Base-by-base conservation (phyloP, 2,113 vertebrate genomes). In the Galeopterus variegatus region DNA sequence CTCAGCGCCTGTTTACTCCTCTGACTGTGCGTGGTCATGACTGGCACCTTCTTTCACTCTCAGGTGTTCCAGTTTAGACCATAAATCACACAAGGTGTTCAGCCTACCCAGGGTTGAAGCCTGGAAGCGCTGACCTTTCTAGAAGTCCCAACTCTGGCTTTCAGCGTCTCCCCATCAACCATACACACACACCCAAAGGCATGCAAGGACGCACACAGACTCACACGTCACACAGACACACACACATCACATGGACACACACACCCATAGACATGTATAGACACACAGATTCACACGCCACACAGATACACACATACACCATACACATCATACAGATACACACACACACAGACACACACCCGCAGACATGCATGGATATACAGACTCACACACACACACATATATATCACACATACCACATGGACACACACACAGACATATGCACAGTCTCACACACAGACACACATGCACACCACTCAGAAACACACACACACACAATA, bases 1-100 rank as follows among this genome's bases (percentile, higher is more conserved):
- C 26, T 41, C 18, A 3, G 33, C 21, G 24, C 41, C 84, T 36
- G 2, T 18, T 17, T 3, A 28, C 0, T 0, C 24, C 33, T 33
- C 81, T 50, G 28, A 19, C 14, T 4, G 2, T 2, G 45, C 33
- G 15, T 8, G 60, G 6, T 36, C 26, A 9, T 17, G 11, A 1
- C 23, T 0, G 8, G 9, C 1, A 0, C 19, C 64, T 70, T 9
- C 73, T 45, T 31, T 18, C 12, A 1, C 58, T 48, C 64, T 33
- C 15, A 3, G 45, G 31, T 3, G 33, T 48, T 65, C 28, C 11
- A 0, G 24, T 14, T 11, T 36, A 33, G 36, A 64, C 13, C 45
- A 1, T 9, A 36, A 36, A 6, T n/a, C 72, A 1, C 5, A 4
- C 24, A 8, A 23, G 21, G 65, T 3, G 60, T 77, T 31, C 24